Base-by-base conservation (phyloP, 35 echinoderm and acorn worm species). In the Ophiothrix spiculata region DNA sequence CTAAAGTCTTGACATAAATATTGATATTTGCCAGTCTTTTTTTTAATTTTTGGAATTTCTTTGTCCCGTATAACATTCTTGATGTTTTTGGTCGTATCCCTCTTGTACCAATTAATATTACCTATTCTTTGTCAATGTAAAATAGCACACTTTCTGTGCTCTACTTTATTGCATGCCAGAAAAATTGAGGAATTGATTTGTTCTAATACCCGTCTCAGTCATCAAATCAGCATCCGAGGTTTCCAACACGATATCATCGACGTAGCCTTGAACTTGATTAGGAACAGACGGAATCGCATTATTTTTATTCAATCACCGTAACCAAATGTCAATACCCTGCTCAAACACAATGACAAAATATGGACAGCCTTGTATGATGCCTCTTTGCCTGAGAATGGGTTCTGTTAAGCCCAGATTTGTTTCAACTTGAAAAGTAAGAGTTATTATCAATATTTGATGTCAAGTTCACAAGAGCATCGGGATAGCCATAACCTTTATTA, bases 321-420 rank as follows among this genome's bases (percentile, higher is more conserved):
- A 28, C 60, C 60, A 69, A 25, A 69, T 69, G 60, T 69, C 42
- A n/a, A n/a, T n/a, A n/a, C n/a, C n/a, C 60, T 69, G 60, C 60
- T 69, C 60, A 69, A 69, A 69, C 17, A 28, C 60, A 10, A 69
- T 69, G 16, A 69, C 60, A n/a, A 28, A 15, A 28, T 69, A 69
- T 28, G 60, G 60, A 25, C 60, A 69, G 25, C 60, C 60, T 28
- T 69, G 60, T 4, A 69, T 69, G 23, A 69, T 69, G 60, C 60
- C 60, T 69, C 23, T 69, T 4, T 69, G 60, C 29, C 60, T 69
- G 60, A 69, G 16, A n/a, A 69, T 69, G 60, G 60, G 29, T 25
- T 69, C 60, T 6, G 60, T 69, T 12, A 69, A 28, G 29, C 60
- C 10, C 3, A 25, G 23, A 15, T 69, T n/a, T 2, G 60, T 69